Base-by-base conservation (phyloP, 2,113 vertebrate genomes). In the Pterophyllum scalare region DNA sequence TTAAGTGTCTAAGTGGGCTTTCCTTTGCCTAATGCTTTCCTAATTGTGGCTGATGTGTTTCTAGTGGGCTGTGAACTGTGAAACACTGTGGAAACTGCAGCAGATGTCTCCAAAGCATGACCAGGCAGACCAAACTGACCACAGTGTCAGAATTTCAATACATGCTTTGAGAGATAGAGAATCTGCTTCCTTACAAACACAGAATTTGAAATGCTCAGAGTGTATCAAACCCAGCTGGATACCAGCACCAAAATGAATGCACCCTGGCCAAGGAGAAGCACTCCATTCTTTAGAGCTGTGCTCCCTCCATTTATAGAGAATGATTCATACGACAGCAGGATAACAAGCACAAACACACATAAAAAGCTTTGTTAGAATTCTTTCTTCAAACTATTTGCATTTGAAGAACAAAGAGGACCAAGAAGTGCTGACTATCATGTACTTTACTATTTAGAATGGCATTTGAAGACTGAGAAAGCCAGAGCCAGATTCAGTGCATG, bases 321-420 rank as follows among this genome's bases (percentile, higher is more conserved):
- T 49, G 65, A 70, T 70, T 70, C 65, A 70, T 70, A 70, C 24
- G 28, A 43, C 24, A 49, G 3, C 43, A 70, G 40, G 43, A 67
- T 67, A 67, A 67, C 46, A 28, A 67, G 22, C 40, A 15, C 64
- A 67, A 67, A 28, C 40, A 67, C 64, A 67, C 8, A 49, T 28
- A 28, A 46, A 67, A 49, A 49, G 5, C 64, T 67, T 49, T 12
- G 64, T 19, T 67, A 67, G 64, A 49, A n/a, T 26, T 24, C 14
- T 54, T 54, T 54, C 7, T 54, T 56, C 20, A 20, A 57, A 13
- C n/a, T 24, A 24, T 57, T 57, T 57, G 56, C 13, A 24, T 24
- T 22, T 57, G n/a, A 24, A 49, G 43, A 43, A 49, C 65, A 70
- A 70, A 19, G 64, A 28, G 49, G 15, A 49, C 43, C 43, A 19